Evolutionary conservation across 2,797 vertebrate species (phyloP), one percentile per base, ranked within the genome.

Genomic region (Brotula barbata): DNA sequence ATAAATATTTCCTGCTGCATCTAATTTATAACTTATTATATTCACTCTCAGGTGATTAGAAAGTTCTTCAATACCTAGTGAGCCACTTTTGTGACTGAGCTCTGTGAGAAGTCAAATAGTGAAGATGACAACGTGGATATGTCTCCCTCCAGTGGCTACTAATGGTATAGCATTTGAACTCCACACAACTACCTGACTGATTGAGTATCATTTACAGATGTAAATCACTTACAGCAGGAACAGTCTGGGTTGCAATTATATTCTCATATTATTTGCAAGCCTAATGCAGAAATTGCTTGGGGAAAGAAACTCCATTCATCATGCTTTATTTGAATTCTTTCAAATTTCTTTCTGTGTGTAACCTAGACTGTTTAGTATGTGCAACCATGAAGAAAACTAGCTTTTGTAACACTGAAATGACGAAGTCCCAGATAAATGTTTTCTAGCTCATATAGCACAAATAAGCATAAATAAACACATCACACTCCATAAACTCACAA

Each of bases 401-500:
- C 50, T 68, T 76, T 75, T 16, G 55, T 51, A 76, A 73, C 37
- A 31, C 21, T 14, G 17, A 58, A 68, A 51, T 63, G 75, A 61
- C 39, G 65, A 73, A 25, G 49, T 45, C 25, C 23, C 28, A 68
- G 56, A 82, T 73, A 73, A 66, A 78, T 73, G 77, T 75, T 52
- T 58, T 31, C 40, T 43, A 1, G 10, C 21, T 54, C 7, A 43
- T 68, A 52, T 65, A 71, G 73, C 22, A 67, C 59, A 84, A 70
- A 81, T 55, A 66, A 17, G 22, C 25, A 63, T 45, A 71, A 78
- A 78, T 72, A 85, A 83, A 78, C 67, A 80, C 43, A 44, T 75
- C 68, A 39, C 64, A 75, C 46, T 54, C 45, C 63, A 76, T 81
- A 71, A 87, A 77, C 63, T 39, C 69, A 34, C 57, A 78, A 74